Base-by-base conservation (phyloP, 2,888 invertebrate genomes). In the Saturnia pavonia region DNA sequence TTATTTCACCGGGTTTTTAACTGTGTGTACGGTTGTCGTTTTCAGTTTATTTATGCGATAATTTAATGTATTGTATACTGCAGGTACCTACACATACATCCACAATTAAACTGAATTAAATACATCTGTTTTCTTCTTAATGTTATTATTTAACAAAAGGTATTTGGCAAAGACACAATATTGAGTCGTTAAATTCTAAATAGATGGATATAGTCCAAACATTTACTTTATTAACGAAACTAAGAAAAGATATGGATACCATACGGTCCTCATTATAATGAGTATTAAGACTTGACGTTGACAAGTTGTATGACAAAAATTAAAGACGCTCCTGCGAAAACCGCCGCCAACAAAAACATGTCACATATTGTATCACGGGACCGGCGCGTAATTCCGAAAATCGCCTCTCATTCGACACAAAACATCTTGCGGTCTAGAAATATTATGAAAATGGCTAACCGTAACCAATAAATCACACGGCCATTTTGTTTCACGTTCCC, bases 361-460 rank as follows among this genome's bases (percentile, higher is more conserved):
- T 82, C 83, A 81, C 80, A 68, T 40, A 65, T 65, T 40, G 54
- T 54, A 68, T 54, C 68, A 57, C 9, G 51, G 34, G 54, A 54
- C 43, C 40, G 40, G 69, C 70, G 69, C 70, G 40, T 68, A 71
- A 71, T 71, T 65, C 71, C 54, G 68, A 51, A 68, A 67, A 65
- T 51, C 54, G 45, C 45, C 67, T 69, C 88, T 89, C 89, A 88
- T 85, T 79, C 84, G 91, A 92, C 89, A 89, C 84, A 89, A 90
- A 91, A 92, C 93, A 92, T 90, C 91, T 93, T 93, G 91, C 84
- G 80, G 76, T 83, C 86, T 83, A 86, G 88, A 88, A 89, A 90
- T 88, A 90, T 89, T 89, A 86, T 88, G 90, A 91, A 89, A 90
- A 91, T 87, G 87, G 83, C 80, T 77, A 74, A 80, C 72, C 81